Base-by-base conservation (phyloP, 2,888 invertebrate species). In the Allygus modestus region DNA sequence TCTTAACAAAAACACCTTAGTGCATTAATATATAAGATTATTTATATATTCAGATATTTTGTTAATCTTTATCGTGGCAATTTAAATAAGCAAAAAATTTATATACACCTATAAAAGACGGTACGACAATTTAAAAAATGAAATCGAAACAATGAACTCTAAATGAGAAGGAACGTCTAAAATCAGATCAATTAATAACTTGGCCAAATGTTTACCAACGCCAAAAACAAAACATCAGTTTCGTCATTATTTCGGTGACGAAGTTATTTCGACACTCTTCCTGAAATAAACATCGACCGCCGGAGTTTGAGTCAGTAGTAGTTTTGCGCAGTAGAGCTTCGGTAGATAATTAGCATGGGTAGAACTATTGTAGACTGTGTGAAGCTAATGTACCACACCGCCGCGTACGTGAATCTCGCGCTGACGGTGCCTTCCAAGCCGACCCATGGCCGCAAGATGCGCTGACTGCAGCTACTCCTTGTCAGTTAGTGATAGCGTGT, bases 321-420 rank as follows among this genome's bases (percentile, higher is more conserved):
- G 73, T 73, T 73, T 73, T 73, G 73, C 73, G 73, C 73, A 73
- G 73, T 73, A 73, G 73, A 11, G 31, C 12, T 69, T 69, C 69
- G 37, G 33, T 69, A 69, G 69, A 37, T 43, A 37, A 43, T 73
- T 73, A 77, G 46, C 11, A 77, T 77, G 77, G 26, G 26, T 51
- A 77, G 77, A 28, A 77, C 77, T 12, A 46, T 33, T 12, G n/a
- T 77, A 51, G 77, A 77, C 54, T 26, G 23, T 9, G 26, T 77
- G 12, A 77, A 51, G 31, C 51, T 77, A 7, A 77, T 77, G 77
- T 77, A 77, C 31, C 77, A 77, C 77, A 77, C 77, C 26, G 77
- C 77, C 51, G 51, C 77, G 12, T 77, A 77, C 31, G 20, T 77
- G 5, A 77, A 77, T 17, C 31, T 77, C 2, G 77, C 51, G 26